phyloP scores from a whole-genome alignment of 2,113 vertebrate genomes.

The Cephalopterus ornatus region DNA sequence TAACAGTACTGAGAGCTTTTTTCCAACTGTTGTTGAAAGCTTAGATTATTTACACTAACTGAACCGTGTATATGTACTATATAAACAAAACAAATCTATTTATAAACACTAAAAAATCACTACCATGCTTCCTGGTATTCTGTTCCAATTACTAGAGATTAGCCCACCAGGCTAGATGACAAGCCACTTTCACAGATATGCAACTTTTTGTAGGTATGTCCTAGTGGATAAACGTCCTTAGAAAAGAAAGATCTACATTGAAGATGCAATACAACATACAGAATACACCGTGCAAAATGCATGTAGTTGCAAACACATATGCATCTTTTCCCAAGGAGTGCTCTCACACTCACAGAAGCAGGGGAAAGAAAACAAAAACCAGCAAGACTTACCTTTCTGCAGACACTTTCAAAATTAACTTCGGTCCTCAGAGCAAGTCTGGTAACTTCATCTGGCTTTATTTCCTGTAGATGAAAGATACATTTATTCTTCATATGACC shows the following conservation, averaged over 20 bases:
- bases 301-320: neutral
- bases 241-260: neutral
- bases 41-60: neutral
- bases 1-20: neutral
- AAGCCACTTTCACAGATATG: neutral
- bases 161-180: neutral
- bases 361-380: neutral
- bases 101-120: neutral
- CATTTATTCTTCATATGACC: neutral
- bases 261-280: neutral
- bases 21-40: neutral
- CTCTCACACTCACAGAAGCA: neutral
- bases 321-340: neutral
- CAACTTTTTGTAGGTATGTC: neutral
- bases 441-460: slow-evolving; percentile 86
- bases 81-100: neutral
- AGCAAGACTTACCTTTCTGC: slow-evolving; percentile 77
- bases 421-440: slow-evolving; percentile 85
- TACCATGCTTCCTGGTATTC: neutral
- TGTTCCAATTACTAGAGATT: neutral
- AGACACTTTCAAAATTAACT: slow-evolving; percentile 85
- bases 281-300: neutral
- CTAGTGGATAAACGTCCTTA: neutral
- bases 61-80: neutral
- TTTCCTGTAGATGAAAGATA: slow-evolving; percentile 55